Evolutionary conservation across 2,888 invertebrate genomes (phyloP), one percentile per base, ranked within the genome.

Genomic region (Gnatocerus cornutus): DNA sequence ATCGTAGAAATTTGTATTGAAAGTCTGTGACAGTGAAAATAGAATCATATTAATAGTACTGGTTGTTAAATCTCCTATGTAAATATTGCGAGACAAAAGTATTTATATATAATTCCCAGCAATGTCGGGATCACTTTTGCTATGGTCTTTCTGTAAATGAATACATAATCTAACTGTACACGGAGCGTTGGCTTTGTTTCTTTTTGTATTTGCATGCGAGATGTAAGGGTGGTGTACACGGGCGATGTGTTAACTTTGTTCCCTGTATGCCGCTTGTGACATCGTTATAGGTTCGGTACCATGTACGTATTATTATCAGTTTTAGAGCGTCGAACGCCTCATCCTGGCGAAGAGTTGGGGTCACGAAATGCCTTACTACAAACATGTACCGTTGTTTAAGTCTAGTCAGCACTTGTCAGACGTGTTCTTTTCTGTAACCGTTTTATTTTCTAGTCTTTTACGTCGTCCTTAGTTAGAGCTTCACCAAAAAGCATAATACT

Each of bases 81-180:
- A 80, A 76, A 82, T 80, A 82, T 79, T 77, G 77, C 77, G 71
- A 75, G 75, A 80, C 77, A 79, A 78, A 79, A 80, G 73, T 79
- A 82, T 80, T 79, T 81, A 81, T 80, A 77, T 77, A 77, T 77
- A 77, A 79, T 80, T 76, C 76, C 76, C 77, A 79, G 79, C 77
- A 79, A 80, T 82, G 80, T 80, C 81, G 81, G 82, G 81, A 82
- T 80, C 81, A 82, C 78, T 83, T 82, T 82, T 82, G 81, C 82
- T 83, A 82, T 79, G 72, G 68, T 71, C 72, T 72, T 72, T 72
- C 73, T 75, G 73, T 73, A 75, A 73, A 73, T 67, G 75, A 74
- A 76, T 76, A 76, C 73, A 73, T 76, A 73, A 73, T 75, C 76
- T 77, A 77, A 78, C 73, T 76, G 73, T 74, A 79, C 75, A 74